A percentile compares a stretch with the other conserved stretches of the same genome.
These are phyloP conservation scores for Cyprinodon tularosa DNA, from an alignment of 2,113 vertebrate species.

Conservation along the genomic window DNA sequence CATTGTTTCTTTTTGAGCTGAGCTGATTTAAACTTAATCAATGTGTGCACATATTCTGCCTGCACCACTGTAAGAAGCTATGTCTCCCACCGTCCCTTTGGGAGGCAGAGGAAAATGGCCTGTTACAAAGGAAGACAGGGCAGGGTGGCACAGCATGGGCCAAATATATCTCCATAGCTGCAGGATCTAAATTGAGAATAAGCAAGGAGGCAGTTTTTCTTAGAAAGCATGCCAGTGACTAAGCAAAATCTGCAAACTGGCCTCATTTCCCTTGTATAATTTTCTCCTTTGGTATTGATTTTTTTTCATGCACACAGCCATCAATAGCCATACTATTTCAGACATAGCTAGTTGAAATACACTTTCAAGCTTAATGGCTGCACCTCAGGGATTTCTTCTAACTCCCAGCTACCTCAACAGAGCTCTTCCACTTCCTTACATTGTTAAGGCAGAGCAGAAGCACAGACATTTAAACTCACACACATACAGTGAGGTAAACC, in stretches of 20 bases:
- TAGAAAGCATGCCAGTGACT: slow-evolving; percentile 17
- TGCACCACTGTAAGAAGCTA: background rate
- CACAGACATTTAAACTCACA: slow-evolving; percentile 55
- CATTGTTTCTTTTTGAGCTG: background rate
- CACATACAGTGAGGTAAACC: slow-evolving; percentile 48
- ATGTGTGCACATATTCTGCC: background rate
- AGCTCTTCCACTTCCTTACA: slow-evolving; percentile 14
- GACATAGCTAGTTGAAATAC: slow-evolving; percentile 23
- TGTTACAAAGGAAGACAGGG: slow-evolving; percentile 19
- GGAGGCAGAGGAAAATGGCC: slow-evolving; percentile 14
- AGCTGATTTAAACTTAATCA: background rate
- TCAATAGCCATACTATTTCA: background rate
- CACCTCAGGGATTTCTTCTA: slow-evolving; percentile 25
- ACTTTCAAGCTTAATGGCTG: slow-evolving; percentile 22
- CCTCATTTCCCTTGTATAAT: slow-evolving; percentile 2
- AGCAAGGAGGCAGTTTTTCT: slow-evolving; percentile 26
- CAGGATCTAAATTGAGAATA: slow-evolving; percentile 38
- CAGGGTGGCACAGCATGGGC: slow-evolving; percentile 9
- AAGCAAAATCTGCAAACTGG: slow-evolving; percentile 13
- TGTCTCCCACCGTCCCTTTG: slow-evolving; percentile 24
- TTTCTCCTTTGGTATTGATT: slow-evolving; percentile 11
- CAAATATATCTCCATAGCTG: slow-evolving; percentile 56
- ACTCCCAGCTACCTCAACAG: slow-evolving; percentile 23
- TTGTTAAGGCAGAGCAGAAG: slow-evolving; percentile 29
- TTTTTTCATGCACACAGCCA: background rate